A percentile compares a stretch with the other conserved stretches of the same genome.
phyloP scores from a whole-genome alignment of 2,797 vertebrate species.

The Cyclopterus lumpus region DNA sequence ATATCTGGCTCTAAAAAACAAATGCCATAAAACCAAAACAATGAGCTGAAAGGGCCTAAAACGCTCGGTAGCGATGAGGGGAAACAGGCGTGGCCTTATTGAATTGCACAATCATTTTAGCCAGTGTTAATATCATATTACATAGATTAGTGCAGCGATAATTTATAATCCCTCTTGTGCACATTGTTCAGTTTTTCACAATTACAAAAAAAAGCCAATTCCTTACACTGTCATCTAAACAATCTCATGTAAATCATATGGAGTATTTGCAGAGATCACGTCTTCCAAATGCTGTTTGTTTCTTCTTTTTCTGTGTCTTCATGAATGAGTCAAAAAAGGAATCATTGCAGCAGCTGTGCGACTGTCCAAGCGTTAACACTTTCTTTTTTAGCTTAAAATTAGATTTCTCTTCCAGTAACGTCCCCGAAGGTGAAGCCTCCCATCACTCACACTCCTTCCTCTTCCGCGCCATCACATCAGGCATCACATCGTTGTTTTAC shows the following conservation, averaged over 20 bases:
- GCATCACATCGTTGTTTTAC: conserved; percentile 24
- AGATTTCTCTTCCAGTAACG: not conserved
- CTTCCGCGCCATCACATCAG: not conserved
- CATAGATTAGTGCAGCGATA: not conserved
- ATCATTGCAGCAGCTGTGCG: conserved; percentile 22
- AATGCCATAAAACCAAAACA: not conserved
- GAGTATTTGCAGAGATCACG: not conserved
- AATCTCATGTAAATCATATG: not conserved
- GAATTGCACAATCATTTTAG: not conserved
- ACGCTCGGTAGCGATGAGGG: not conserved
- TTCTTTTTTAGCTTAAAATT: not conserved
- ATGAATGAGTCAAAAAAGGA: not conserved
- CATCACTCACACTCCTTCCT: conserved; percentile 1
- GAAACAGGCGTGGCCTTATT: not conserved
- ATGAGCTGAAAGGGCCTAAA: not conserved
- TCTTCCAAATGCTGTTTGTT: not conserved
- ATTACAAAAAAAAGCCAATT: not conserved
- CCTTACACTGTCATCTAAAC: not conserved
- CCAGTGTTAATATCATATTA: not conserved
- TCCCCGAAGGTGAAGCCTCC: conserved; percentile 8
- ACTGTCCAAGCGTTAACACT: not conserved
- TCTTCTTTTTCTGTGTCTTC: not conserved
- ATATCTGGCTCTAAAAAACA: not conserved
- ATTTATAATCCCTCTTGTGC: not conserved
- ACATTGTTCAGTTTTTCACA: not conserved